Conservation (phyloP, 2,797 vertebrate species). For the Merluccius polli region DNA sequence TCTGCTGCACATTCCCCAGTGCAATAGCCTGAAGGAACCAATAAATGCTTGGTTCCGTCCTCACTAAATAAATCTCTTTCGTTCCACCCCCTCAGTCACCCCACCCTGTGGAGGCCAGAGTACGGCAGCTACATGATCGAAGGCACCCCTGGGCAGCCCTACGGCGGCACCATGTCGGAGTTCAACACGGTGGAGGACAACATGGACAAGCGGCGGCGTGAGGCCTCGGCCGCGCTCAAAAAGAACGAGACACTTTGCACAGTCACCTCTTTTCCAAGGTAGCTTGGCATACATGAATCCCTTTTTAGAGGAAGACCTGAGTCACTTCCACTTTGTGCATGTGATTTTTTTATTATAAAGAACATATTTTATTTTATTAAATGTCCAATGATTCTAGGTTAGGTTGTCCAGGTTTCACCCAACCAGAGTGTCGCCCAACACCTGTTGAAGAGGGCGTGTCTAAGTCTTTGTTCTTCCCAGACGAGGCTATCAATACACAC, state of each 20-base stretch:
- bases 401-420: slow-evolving; percentile 91
- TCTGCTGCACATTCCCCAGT: slow-evolving; percentile 58
- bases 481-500: slow-evolving; percentile 93
- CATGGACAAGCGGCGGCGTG: slow-evolving; percentile 89
- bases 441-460: slow-evolving; percentile 88
- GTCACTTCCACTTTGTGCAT: no score
- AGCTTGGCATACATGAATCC: not conserved
- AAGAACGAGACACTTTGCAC: slow-evolving; percentile 86
- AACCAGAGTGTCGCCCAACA: slow-evolving; percentile 81
- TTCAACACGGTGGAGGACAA: slow-evolving; percentile 98
- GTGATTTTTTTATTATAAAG: no score
- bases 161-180: slow-evolving; percentile 96
- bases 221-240: slow-evolving; percentile 84
- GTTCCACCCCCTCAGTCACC: slow-evolving; percentile 76
- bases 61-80: not conserved
- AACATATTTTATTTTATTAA: not conserved
- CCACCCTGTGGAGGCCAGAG: slow-evolving; percentile 97
- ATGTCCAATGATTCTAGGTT: slow-evolving; percentile 69
- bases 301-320: not conserved
- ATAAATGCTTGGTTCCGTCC: not conserved
- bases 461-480: slow-evolving; percentile 95
- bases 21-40: slow-evolving; percentile 29
- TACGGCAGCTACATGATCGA: slow-evolving; percentile 99
- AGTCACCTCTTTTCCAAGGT: slow-evolving; percentile 93
- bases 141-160: slow-evolving; percentile 94